Conservation (phyloP, 1,140 invertebrate genomes). For the Drosophila trapezifrons region DNA sequence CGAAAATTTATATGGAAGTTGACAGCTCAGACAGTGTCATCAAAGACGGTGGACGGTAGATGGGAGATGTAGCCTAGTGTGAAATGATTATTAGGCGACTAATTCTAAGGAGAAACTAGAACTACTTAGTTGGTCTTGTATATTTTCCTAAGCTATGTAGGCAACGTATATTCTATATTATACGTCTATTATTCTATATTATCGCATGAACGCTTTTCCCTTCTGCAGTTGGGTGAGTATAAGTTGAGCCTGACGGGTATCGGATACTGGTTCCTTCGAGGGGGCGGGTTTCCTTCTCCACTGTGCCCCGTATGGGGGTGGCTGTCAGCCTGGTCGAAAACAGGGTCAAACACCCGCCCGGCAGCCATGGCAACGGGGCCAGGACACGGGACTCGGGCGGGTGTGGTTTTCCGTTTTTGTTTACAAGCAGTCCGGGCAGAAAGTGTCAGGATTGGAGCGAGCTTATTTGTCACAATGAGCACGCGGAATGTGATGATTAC, state of each 20-base stretch:
- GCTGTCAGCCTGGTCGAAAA: slow-evolving; percentile 21
- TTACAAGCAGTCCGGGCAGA: slow-evolving; percentile 41
- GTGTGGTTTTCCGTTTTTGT: slow-evolving; percentile 43
- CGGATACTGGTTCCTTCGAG: slow-evolving; percentile 1
- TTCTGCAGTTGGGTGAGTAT: background rate
- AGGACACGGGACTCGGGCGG: slow-evolving; percentile 21
- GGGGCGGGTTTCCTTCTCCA: background rate
- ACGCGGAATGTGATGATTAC: slow-evolving; percentile 65
- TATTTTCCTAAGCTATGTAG: background rate
- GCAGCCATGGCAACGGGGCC: slow-evolving; percentile 47
- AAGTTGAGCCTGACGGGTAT: background rate
- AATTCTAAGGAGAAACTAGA: background rate
- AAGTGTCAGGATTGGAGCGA: slow-evolving; percentile 41
- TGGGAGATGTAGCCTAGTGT: no score
- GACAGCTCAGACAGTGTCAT: no score
- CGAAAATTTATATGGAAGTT: no score
- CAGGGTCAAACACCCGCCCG: slow-evolving; percentile 61
- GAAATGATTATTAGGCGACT: no score
- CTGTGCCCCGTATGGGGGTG: slow-evolving; percentile 11
- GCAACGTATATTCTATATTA: background rate
- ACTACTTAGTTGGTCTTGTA: no score
- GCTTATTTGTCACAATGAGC: slow-evolving; percentile 27
- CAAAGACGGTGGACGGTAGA: no score
- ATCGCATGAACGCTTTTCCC: background rate
- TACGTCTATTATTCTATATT: no score